Percentiles rank a stretch among this genome's conserved stretches.
Evolutionary conservation across 1,140 invertebrate species (phyloP).

Genomic region (Propsilocerus akamusi): DNA sequence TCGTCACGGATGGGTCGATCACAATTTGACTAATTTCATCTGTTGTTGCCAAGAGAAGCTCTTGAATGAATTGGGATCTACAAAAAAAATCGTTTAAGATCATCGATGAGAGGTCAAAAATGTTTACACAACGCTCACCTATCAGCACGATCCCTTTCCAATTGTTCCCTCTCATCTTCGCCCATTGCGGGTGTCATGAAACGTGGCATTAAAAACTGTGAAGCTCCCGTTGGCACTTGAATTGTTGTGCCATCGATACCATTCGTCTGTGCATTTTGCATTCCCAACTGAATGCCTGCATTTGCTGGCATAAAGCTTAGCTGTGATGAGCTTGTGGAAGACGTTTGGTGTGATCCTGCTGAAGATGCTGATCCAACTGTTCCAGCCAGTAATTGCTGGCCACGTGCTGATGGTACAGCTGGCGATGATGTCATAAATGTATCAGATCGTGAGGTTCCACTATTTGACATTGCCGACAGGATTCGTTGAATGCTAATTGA

Average conservation of each 20-base stretch:
- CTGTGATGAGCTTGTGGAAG: neutral
- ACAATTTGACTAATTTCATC: neutral
- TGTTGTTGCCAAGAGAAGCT: neutral
- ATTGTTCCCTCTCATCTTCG: constrained; percentile 19
- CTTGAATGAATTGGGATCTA: neutral
- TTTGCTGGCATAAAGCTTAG: neutral
- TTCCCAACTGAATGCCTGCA: neutral
- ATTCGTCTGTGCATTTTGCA: neutral
- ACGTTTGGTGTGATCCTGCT: neutral
- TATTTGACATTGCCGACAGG: constrained; percentile 3
- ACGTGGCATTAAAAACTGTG: constrained; percentile 20
- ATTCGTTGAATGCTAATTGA: constrained; percentile 3
- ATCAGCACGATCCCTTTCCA: constrained; percentile 20
- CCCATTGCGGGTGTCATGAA: constrained; percentile 22
- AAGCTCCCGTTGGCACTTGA: constrained; percentile 8
- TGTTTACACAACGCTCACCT: constrained; percentile 11
- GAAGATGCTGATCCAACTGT: neutral
- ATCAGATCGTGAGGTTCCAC: constrained; percentile 3
- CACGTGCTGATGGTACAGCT: no score
- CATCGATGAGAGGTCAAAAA: neutral
- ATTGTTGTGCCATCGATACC: neutral
- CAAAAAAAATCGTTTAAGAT: constrained; percentile 4
- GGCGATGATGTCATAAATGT: constrained; percentile 2
- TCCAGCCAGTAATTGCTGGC: neutral
- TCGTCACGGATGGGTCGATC: neutral